A percentile compares a stretch with the other conserved stretches of the same genome.
These are phyloP conservation scores for Aporophyla nigra DNA, from an alignment of 2,888 invertebrate genomes.

Conservation along the genomic window DNA sequence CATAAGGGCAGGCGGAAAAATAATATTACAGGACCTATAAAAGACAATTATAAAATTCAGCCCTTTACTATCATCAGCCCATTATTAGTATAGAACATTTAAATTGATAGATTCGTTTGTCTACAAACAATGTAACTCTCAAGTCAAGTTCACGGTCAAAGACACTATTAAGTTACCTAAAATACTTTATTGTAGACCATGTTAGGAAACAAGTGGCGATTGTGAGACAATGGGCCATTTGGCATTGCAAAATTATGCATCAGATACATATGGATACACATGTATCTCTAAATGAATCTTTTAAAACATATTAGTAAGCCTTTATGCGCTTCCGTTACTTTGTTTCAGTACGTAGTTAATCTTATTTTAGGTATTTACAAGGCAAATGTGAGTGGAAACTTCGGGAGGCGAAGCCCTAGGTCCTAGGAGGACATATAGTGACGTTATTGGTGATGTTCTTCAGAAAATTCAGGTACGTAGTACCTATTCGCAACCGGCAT, in stretches of 20 bases:
- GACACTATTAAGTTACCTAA: slow-evolving; percentile 29
- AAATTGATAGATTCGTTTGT: background rate
- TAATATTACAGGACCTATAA: background rate
- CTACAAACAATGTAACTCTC: slow-evolving; percentile 21
- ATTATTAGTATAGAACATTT: background rate
- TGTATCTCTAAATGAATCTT: slow-evolving; percentile 22
- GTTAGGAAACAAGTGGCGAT: slow-evolving; percentile 57
- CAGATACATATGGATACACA: slow-evolving; percentile 32
- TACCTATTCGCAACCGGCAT: too few relatives aligned
- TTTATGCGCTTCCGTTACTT: slow-evolving; percentile 31
- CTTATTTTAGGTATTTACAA: too few relatives aligned
- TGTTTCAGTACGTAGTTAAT: background rate
- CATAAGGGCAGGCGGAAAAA: background rate
- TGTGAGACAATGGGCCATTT: slow-evolving; percentile 65
- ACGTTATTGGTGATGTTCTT: too few relatives aligned
- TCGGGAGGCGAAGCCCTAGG: too few relatives aligned
- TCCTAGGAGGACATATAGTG: too few relatives aligned
- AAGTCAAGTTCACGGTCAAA: slow-evolving; percentile 64
- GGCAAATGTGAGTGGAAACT: too few relatives aligned
- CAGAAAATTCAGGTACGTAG: too few relatives aligned
- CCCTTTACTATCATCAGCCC: too few relatives aligned
- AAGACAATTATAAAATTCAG: background rate
- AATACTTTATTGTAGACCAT: slow-evolving; percentile 56
- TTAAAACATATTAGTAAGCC: slow-evolving; percentile 19
- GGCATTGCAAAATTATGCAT: slow-evolving; percentile 63